These are phyloP conservation scores for Psettodes erumei DNA, from an alignment of 2,113 vertebrate species.

Conservation along the genomic window DNA sequence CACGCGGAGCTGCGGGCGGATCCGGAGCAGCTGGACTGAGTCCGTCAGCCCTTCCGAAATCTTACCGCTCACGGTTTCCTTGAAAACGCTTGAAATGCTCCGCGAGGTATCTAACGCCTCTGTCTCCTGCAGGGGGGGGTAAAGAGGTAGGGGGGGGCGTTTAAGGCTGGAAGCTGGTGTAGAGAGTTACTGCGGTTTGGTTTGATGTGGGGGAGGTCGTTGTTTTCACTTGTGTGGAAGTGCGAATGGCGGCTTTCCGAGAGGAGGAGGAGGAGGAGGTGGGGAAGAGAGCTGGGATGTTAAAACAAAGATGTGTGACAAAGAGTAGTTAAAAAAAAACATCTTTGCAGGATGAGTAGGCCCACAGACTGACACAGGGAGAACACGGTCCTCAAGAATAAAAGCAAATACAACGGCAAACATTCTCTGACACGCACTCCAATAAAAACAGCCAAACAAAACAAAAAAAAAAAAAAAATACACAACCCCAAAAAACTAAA, in stretches of 20 bases:
- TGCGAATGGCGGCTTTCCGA: conserved; percentile 65
- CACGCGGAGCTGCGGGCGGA: conserved; percentile 52
- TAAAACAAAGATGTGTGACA: conserved; percentile 65
- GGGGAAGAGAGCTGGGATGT: conserved; percentile 32
- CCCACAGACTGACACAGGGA: conserved; percentile 63
- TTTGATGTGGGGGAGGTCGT: too few species aligned
- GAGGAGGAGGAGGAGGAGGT: conserved; percentile 49
- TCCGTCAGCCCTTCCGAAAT: conserved; percentile 39
- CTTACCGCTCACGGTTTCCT: conserved; percentile 44
- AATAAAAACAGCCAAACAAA: conserved; percentile 59
- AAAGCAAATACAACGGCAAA: conserved; percentile 74
- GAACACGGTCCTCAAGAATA: conserved; percentile 75
- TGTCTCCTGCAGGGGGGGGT: conserved; percentile 65
- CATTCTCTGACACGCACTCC: conserved; percentile 71
- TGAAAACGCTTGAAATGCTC: conserved; percentile 57
- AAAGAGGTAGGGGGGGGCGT: conserved; percentile 78
- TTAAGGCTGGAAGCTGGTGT: conserved; percentile 87
- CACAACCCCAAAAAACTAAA: conserved; percentile 33
- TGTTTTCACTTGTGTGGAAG: conserved; percentile 67
- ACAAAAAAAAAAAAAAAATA: conserved; percentile 38
- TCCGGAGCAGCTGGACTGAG: conserved; percentile 54
- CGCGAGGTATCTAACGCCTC: conserved; percentile 69
- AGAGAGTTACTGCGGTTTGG: conserved; percentile 64
- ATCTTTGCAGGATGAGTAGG: conserved; percentile 56
- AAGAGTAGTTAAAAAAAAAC: conserved; percentile 45